These are phyloP conservation scores for Bergia sp. DNA, from an alignment of 92 coral and sea anemone genomes.

Conservation along the genomic window DNA sequence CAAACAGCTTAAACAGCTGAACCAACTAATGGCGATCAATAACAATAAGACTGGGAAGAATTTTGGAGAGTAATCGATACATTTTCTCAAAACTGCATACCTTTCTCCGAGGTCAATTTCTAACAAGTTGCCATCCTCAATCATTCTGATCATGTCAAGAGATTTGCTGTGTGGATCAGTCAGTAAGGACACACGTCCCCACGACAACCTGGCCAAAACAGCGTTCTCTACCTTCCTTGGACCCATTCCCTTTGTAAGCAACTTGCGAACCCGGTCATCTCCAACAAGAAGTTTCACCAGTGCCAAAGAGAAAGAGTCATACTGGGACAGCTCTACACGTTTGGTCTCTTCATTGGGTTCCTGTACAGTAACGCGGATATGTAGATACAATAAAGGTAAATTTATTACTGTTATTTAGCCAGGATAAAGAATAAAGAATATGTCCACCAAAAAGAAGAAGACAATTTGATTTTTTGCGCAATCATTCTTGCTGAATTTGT, in stretches of 20 bases:
- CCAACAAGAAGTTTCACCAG: constrained; percentile 83
- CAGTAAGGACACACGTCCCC: constrained; percentile 94
- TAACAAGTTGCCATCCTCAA: constrained; percentile 76
- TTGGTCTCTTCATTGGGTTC: neutral
- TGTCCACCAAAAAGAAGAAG: neutral
- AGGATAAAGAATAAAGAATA: too few relatives aligned
- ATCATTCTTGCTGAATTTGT: too few relatives aligned
- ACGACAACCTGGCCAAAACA: constrained; percentile 83
- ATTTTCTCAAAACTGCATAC: constrained; percentile 35
- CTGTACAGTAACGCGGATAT: neutral
- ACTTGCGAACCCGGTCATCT: constrained; percentile 77
- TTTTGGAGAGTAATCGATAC: neutral
- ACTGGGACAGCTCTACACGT: constrained; percentile 66
- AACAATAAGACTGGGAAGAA: neutral
- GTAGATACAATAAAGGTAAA: neutral
- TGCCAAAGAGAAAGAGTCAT: constrained; percentile 85
- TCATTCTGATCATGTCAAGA: constrained; percentile 81
- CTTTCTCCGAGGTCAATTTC: constrained; percentile 94
- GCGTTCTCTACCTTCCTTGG: constrained; percentile 93
- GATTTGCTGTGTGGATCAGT: constrained; percentile 91
- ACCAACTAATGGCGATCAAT: too few relatives aligned
- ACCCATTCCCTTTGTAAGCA: constrained; percentile 91
- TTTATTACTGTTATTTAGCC: too few relatives aligned
- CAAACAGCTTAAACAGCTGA: too few relatives aligned
- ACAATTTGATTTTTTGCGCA: neutral